A percentile compares a stretch with the other conserved stretches of the same genome.
Evolutionary conservation across 2,888 invertebrate genomes (phyloP).

Genomic region (Ophraella communa): DNA sequence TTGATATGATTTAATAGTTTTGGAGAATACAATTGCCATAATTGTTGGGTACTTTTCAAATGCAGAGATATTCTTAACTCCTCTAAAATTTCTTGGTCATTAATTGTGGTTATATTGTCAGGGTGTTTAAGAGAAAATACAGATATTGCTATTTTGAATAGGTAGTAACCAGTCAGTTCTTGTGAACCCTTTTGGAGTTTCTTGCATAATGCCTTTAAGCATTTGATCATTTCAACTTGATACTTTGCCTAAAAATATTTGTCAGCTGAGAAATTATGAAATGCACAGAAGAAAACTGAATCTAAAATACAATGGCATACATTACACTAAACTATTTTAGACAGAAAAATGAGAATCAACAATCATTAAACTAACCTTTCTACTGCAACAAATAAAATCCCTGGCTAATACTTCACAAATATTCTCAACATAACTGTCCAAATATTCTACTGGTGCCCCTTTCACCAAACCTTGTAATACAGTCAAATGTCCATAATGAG

Average conservation of each 20-base stretch:
- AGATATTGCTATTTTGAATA: conserved; percentile 55
- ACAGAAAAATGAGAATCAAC: background rate
- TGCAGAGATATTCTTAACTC: conserved; percentile 60
- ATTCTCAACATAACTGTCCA: conserved; percentile 63
- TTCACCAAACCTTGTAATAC: conserved; percentile 69
- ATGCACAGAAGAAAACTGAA: background rate
- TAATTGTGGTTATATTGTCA: conserved; percentile 42
- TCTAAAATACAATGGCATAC: too few species aligned
- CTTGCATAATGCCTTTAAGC: conserved; percentile 52
- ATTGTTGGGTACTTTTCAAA: conserved; percentile 58
- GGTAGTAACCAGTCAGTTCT: conserved; percentile 45
- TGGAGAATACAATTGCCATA: conserved; percentile 64
- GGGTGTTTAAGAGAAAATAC: conserved; percentile 51
- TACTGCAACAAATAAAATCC: conserved; percentile 67
- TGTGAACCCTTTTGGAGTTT: conserved; percentile 33
- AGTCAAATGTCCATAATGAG: conserved; percentile 63
- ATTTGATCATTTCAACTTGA: conserved; percentile 66
- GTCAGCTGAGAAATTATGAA: background rate
- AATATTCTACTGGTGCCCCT: conserved; percentile 63
- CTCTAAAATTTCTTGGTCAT: conserved; percentile 57
- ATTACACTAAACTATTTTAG: too few species aligned
- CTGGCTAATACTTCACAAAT: conserved; percentile 67
- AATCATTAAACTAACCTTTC: conserved; percentile 61
- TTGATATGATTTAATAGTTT: conserved; percentile 64
- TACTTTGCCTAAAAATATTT: conserved; percentile 61